phyloP scores from a whole-genome alignment of 2,888 invertebrate genomes.

The Amphipyra berbera region DNA sequence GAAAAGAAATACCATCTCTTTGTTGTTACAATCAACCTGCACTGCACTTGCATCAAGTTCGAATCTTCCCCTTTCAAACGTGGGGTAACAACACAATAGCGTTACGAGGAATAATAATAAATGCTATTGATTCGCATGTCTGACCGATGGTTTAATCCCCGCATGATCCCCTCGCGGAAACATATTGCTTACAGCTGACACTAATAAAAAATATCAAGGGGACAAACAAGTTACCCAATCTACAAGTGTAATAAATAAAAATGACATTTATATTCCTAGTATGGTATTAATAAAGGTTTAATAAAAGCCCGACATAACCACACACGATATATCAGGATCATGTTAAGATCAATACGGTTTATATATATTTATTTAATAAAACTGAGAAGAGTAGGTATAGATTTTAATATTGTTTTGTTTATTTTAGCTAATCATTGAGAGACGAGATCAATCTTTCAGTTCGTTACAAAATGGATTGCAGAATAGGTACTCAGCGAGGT shows the following conservation, averaged over 20 bases:
- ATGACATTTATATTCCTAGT: slow-evolving; percentile 51
- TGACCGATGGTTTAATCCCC: slow-evolving; percentile 80
- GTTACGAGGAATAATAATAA: slow-evolving; percentile 75
- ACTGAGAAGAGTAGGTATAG: too few species aligned
- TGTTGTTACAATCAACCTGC: slow-evolving; percentile 44
- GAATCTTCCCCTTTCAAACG: slow-evolving; percentile 26
- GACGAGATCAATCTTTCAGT: background rate
- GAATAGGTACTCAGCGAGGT: background rate
- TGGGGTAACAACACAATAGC: slow-evolving; percentile 66
- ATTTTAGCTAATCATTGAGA: background rate
- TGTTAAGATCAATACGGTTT: background rate
- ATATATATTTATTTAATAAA: background rate
- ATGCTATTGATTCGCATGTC: slow-evolving; percentile 77
- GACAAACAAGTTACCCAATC: slow-evolving; percentile 47
- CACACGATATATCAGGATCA: slow-evolving; percentile 17
- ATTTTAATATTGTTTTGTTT: too few species aligned
- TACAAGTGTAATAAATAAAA: slow-evolving; percentile 62
- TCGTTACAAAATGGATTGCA: background rate
- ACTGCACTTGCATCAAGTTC: slow-evolving; percentile 46
- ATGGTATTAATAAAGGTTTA: slow-evolving; percentile 44
- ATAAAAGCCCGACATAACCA: slow-evolving; percentile 35
- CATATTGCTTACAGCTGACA: slow-evolving; percentile 79
- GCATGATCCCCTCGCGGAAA: slow-evolving; percentile 74
- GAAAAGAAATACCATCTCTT: slow-evolving; percentile 25
- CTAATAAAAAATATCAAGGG: slow-evolving; percentile 67